Base-by-base conservation (phyloP, 2,113 vertebrate genomes). In the Neofelis nebulosa region DNA sequence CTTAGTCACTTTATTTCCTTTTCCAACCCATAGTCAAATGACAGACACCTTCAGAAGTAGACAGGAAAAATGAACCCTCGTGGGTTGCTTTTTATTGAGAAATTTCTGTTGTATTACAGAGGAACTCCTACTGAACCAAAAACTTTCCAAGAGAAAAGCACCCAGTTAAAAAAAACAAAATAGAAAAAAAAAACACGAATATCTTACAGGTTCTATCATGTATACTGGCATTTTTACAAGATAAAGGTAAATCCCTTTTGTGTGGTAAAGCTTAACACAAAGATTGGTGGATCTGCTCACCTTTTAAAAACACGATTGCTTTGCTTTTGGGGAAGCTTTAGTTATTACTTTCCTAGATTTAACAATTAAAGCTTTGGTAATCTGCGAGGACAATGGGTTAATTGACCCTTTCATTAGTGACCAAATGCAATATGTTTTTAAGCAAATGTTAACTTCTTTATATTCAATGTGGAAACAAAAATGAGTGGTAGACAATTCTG, bases 21-120 rank as follows among this genome's bases (percentile, higher is more conserved):
- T 96, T 90, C 41, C 48, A 96, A 84, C 18, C 19, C 36, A 38
- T 38, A 33, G 41, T 91, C 86, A 94, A 94, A 90, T 86, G 85
- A 87, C 9, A 4, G 57, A 95, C 79, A 78, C 25, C n/a, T 82
- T 86, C 19, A 52, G 16, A 81, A 36, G 83, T 23, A 95, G 65
- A 31, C 41, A 81, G 48, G n/a, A 81, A 90, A 66, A 66, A 89
- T n/a, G 71, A 94, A 12, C 7, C 73, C 71, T 29, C n/a, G 33
- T 63, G 69, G 73, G 74, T 92, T 55, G 27, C 79, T 97, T 91
- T 23, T n/a, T 68, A 33, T 31, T 83, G 55, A 63, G 71, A 78
- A 93, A 89, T 65, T 78, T 38, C 31, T 85, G 45, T 31, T 95
- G 21, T 63, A 73, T 81, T 92, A 94, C 3, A 94, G 84, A 25